These are phyloP conservation scores for Hydractinia symbiolongicarpus DNA, from an alignment of 30 jellyfish, hydroid and myxozoan species.

Conservation along the genomic window DNA sequence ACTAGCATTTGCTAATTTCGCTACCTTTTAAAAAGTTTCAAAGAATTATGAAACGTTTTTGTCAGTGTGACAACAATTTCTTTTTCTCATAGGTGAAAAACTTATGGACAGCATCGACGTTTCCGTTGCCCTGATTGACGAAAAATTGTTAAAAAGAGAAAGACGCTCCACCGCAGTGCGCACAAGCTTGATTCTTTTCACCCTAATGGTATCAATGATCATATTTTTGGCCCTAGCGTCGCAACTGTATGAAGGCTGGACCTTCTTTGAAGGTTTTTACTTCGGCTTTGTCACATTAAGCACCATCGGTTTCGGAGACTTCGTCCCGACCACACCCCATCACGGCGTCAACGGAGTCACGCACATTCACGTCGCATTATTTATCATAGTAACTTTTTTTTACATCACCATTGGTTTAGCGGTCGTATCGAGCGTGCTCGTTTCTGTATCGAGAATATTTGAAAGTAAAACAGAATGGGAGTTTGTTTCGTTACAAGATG, in stretches of 20 bases:
- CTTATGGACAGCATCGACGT: slow-evolving; percentile 67
- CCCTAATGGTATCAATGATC: slow-evolving; percentile 54
- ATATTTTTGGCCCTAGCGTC: slow-evolving; percentile 65
- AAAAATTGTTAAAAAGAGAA: slow-evolving; percentile 10
- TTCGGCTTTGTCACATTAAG: slow-evolving; percentile 78
- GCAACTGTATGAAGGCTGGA: slow-evolving; percentile 85
- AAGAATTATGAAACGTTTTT: no score
- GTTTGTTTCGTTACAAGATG: slow-evolving; percentile 60
- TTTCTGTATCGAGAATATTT: slow-evolving; percentile 71
- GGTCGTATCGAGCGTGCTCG: slow-evolving; percentile 84
- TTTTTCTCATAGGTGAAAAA: slow-evolving; percentile 47
- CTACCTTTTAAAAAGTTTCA: no score
- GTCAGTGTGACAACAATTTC: background rate
- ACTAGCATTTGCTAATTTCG: no score
- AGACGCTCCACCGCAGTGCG: slow-evolving; percentile 57
- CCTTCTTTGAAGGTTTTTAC: slow-evolving; percentile 79
- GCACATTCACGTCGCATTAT: slow-evolving; percentile 78
- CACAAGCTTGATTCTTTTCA: slow-evolving; percentile 55
- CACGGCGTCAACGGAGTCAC: slow-evolving; percentile 27
- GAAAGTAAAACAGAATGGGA: slow-evolving; percentile 93
- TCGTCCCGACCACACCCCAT: slow-evolving; percentile 84
- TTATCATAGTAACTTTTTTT: slow-evolving; percentile 63
- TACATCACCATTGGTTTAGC: slow-evolving; percentile 87
- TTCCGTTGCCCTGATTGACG: slow-evolving; percentile 44
- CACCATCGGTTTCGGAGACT: slow-evolving; percentile 93